A percentile compares a stretch with the other conserved stretches of the same genome.
Evolutionary conservation across 2,113 vertebrate genomes (phyloP).

Genomic region (Boulengeromyrus knoepffleri): DNA sequence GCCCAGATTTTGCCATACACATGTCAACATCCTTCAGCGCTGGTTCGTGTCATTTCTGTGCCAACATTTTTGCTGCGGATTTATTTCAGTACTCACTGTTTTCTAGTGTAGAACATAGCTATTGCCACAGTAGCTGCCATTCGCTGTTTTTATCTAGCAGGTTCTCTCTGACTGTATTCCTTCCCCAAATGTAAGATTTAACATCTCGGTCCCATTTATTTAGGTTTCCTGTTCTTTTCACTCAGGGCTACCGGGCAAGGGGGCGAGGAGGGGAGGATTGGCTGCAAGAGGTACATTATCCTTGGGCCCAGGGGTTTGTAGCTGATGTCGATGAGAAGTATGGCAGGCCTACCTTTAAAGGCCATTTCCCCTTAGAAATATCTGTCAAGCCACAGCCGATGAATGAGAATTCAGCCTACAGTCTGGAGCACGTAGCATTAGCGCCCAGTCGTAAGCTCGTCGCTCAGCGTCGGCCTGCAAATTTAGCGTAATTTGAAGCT

Average conservation of each 20-base stretch:
- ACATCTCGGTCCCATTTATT: not conserved
- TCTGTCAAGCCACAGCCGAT: not conserved
- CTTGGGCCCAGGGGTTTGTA: not conserved
- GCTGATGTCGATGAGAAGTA: not conserved
- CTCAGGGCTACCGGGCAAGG: not conserved
- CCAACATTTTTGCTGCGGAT: not conserved
- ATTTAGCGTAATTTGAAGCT: not conserved
- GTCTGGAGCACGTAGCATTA: not conserved
- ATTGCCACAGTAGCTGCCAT: not conserved
- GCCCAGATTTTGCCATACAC: not conserved
- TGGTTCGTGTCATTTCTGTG: not conserved
- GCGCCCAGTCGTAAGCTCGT: not conserved
- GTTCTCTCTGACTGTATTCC: not conserved
- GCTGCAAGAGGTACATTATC: not conserved
- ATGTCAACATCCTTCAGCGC: not conserved
- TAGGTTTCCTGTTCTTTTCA: not conserved
- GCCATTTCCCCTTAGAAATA: not conserved
- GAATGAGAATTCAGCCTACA: not conserved
- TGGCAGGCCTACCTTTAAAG: not conserved
- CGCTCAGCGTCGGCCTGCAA: not conserved
- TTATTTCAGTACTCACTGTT: not conserved
- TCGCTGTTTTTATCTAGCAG: not conserved
- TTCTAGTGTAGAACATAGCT: not conserved
- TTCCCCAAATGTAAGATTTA: not conserved
- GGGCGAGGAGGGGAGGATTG: not conserved